Evolutionary conservation across 2,113 vertebrate genomes (phyloP).

Genomic region (Marmota flaviventris): DNA sequence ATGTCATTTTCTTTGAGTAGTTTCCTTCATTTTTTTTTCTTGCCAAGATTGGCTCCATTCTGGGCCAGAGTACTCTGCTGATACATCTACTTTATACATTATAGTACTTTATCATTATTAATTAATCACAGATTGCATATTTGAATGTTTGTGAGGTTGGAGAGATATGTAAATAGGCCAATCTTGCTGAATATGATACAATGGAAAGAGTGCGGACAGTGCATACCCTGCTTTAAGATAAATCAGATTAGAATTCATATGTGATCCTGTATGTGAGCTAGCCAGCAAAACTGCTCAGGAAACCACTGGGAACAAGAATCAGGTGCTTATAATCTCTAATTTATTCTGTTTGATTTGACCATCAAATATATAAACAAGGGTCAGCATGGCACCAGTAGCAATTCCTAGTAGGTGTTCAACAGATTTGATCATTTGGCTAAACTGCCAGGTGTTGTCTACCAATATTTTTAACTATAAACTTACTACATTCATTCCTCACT

Average conservation of each 20-base stretch:
- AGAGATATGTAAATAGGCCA: slow-evolving; percentile 4
- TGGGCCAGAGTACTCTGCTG: background rate
- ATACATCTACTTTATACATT: background rate
- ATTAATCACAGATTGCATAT: slow-evolving; percentile 23
- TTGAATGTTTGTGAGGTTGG: background rate
- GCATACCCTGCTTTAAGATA: background rate
- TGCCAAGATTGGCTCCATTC: background rate
- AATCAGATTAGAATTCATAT: background rate
- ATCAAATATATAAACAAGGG: background rate
- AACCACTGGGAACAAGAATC: background rate
- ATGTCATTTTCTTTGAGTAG: background rate
- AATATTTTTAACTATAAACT: background rate
- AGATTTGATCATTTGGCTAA: background rate
- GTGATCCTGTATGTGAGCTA: background rate
- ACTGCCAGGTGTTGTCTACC: slow-evolving; percentile 15
- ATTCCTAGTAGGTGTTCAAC: background rate
- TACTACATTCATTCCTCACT: background rate
- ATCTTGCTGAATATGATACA: background rate
- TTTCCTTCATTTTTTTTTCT: background rate
- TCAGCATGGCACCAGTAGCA: background rate
- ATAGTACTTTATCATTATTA: background rate
- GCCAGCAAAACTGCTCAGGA: background rate
- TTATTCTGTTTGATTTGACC: background rate
- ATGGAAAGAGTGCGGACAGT: background rate
- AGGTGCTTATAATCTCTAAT: background rate